Evolutionary conservation across 1,140 invertebrate genomes (phyloP).

Genomic region (Bactericera cockerelli): DNA sequence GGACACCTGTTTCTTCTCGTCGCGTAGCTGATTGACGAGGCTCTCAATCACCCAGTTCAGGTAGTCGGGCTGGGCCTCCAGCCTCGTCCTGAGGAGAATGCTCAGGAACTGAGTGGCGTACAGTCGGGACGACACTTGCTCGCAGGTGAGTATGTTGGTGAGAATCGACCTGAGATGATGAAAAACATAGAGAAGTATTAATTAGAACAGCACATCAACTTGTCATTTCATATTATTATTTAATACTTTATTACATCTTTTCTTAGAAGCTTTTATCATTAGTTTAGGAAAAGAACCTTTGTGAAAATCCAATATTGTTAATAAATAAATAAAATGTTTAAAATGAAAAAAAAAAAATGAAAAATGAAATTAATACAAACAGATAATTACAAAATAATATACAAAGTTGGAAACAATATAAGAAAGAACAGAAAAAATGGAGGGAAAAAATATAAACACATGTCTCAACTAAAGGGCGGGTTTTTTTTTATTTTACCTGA

Average conservation of each 20-base stretch:
- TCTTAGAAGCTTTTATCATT: too few species aligned
- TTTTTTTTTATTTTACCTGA: too few species aligned
- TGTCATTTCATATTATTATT: background rate
- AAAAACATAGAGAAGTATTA: slow-evolving; percentile 19
- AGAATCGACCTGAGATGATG: slow-evolving; percentile 37
- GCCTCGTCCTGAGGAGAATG: slow-evolving; percentile 58
- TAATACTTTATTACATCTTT: too few species aligned
- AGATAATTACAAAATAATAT: too few species aligned
- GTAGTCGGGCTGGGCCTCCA: slow-evolving; percentile 30
- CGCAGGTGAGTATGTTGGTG: slow-evolving; percentile 44
- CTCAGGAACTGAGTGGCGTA: slow-evolving; percentile 83
- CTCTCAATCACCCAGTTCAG: slow-evolving; percentile 67
- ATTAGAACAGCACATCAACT: slow-evolving; percentile 18
- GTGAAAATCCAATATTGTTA: too few species aligned
- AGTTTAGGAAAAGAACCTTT: too few species aligned
- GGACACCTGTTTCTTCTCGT: slow-evolving; percentile 56
- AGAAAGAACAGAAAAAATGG: too few species aligned
- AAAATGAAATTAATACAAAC: slow-evolving; percentile 4
- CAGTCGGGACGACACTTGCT: slow-evolving; percentile 56
- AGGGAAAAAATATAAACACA: too few species aligned
- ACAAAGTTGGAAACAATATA: too few species aligned
- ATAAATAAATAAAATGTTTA: too few species aligned
- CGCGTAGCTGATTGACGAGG: slow-evolving; percentile 63
- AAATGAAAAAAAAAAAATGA: too few species aligned
- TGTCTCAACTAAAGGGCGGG: too few species aligned